Base-by-base conservation (phyloP, 1,140 invertebrate species). In the Drosophila ohnishii region DNA sequence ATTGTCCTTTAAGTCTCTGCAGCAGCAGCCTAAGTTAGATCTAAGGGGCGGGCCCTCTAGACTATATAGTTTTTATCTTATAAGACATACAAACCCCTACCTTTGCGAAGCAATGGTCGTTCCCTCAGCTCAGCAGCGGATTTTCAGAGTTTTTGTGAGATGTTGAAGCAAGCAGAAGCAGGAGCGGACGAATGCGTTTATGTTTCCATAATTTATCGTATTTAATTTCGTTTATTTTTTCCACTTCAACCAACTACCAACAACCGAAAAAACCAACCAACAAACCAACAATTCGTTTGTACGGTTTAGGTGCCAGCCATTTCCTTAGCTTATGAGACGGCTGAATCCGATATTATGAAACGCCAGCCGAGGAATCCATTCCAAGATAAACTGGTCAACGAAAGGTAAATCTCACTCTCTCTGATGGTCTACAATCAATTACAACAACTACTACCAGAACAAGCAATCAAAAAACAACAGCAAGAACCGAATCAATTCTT, bases 321-420 rank as follows among this genome's bases (percentile, higher is more conserved):
- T 95, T 99, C 99, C 90, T 95, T 99, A 94, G 98, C 99, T 93
- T 99, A 99, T 95, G 99, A 99, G 95, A 96, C 98, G 94, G 97
- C 99, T 91, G 99, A 99, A 94, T 98, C 96, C 93, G 99, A 99
- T 95, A 99, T 99, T 94, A 99, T 99, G 99, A 99, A 99, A 95
- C 95, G 98, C 93, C 96, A 96, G 93, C 99, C 99, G 93, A 96
- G 99, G 95, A 98, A 99, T 92, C 97, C 98, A 92, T 94, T 96
- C 93, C 95, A 94, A 92, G 98, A 99, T 95, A 98, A 98, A 94
- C 95, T 99, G 91, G 98, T 99, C 91, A 99, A 99, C 93, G 97
- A 99, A 95, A 98, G 98, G 96, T 97, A 97, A 95, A 92, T 89
- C 84, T 87, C 82, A 76, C 80, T 90, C 80, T 53, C 16, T 79